Percentiles rank a stretch among this genome's conserved stretches.
Conservation (phyloP, 2,888 invertebrate genomes). For the Archaeoteleia sp. region DNA sequence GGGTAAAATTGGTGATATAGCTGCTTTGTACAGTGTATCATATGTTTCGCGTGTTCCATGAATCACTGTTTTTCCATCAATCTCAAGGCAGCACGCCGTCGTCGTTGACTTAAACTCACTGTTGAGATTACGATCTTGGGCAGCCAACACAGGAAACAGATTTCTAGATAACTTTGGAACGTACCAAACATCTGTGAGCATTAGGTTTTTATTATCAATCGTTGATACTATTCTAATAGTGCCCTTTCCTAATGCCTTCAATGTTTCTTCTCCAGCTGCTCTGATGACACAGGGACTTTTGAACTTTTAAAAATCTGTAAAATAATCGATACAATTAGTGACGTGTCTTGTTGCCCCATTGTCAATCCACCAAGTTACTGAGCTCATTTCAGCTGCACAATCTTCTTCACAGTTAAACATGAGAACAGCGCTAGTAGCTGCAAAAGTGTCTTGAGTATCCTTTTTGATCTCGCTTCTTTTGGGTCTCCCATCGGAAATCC, state of each 20-base stretch:
- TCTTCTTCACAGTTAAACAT: slow-evolving; percentile 39
- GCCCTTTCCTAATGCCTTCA: slow-evolving; percentile 43
- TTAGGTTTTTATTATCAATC: slow-evolving; percentile 29
- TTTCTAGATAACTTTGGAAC: slow-evolving; percentile 58
- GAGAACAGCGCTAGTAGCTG: background rate
- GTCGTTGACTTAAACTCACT: slow-evolving; percentile 51
- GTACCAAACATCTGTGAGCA: slow-evolving; percentile 56
- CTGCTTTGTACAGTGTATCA: slow-evolving; percentile 54
- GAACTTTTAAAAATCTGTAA: slow-evolving; percentile 48
- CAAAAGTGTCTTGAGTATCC: background rate
- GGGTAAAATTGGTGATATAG: slow-evolving; percentile 51
- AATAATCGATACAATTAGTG: slow-evolving; percentile 51
- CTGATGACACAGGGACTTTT: slow-evolving; percentile 41
- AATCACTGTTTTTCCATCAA: slow-evolving; percentile 44
- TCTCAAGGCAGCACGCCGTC: slow-evolving; percentile 45
- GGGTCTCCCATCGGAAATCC: slow-evolving; percentile 57
- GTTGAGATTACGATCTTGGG: slow-evolving; percentile 48
- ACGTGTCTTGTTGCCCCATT: slow-evolving; percentile 63
- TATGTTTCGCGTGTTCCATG: slow-evolving; percentile 46
- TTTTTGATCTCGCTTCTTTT: background rate
- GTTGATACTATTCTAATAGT: slow-evolving; percentile 41
- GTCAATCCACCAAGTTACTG: slow-evolving; percentile 60
- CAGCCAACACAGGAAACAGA: slow-evolving; percentile 57
- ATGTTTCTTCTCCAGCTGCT: slow-evolving; percentile 49
- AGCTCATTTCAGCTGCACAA: slow-evolving; percentile 41